Evolutionary conservation across 2,113 vertebrate genomes (phyloP), one percentile per base, ranked within the genome.

Genomic region (Labrus mixtus): DNA sequence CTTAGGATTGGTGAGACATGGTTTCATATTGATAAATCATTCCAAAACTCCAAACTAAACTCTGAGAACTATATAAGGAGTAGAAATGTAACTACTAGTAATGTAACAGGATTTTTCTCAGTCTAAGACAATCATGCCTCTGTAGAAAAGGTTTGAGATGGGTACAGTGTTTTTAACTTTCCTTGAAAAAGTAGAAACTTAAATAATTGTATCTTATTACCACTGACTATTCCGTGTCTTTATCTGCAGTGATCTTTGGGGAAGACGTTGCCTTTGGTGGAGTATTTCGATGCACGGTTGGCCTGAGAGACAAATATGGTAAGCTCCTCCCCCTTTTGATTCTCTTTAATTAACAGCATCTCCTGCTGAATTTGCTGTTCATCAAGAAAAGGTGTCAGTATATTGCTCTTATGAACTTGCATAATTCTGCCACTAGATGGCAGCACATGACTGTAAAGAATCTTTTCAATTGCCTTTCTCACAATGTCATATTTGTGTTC

Each of bases 251-350:
- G 22, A 92, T 99, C 89, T 99, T 99, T 93, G 97, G 98, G 60
- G 98, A 99, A 91, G 98, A 99, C 56, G 98, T 99, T 66, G 97
- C 98, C 61, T 99, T 99, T 76, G 98, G 98, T 60, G 98, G 98
- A 80, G 98, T 99, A n/a, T 99, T 99, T 86, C 95, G 98, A 82
- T 99, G 98, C 89, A 99, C 98, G 3, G 97, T 99, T 88, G 97
- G 98, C 15, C 95, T 99, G 48, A 74, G 97, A 91, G 98, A 99
- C 93, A 99, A 99, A 90, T 99, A 98, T 54, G 98, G 98, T 99
- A 87, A 96, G 95, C 89, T 41, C 50, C 54, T 3, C 29, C 13
- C 23, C 4, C 12, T 48, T 48, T 53, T 4, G 8, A 25, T 22
- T 23, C 11, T 0, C 13, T 7, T 2, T 33, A 33, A 33, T 11